Base-by-base conservation (phyloP, 37 sponge, comb jelly and placozoan genomes). In the Mnemiopsis leidyi region DNA sequence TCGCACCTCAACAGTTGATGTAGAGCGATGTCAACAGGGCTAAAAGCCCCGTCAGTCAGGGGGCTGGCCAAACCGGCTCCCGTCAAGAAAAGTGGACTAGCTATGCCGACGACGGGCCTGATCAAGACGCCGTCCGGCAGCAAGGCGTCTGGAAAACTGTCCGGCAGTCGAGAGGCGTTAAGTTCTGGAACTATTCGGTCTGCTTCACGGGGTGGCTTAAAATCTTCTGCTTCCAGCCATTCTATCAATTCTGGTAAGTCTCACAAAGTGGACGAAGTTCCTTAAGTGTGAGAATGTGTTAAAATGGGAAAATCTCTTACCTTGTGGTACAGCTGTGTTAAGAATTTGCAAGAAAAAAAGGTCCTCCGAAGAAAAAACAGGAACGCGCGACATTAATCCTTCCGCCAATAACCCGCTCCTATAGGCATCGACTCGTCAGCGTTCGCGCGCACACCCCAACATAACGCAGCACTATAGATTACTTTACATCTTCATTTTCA, bases 31-130 rank as follows among this genome's bases (percentile, higher is more conserved):
- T 40, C 90, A 7, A 38, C 90, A 37, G 90, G 90, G 36, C 61
- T 85, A 23, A 85, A 85, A 37, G 90, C 90, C 38, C 90, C 90
- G 23, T n/a, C 35, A 3, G 36, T 28, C 61, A 35, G 90, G 36
- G 90, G 90, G n/a, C 61, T 85, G 90, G 90, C 90, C 61, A 28
- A 61, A 28, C 90, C 90, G 23, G 90, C 79, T 26, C 79, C 79
- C 79, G 32, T 77, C 35, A 77, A 77, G 79, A 77, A 77, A 34
- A 31, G 32, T 32, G 79, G 79, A 32, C 79, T 77, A 20, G 32
- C 32, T 13, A 77, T 16, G 32, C 79, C 79, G 18, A 26, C 79
- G 7, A 77, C 79, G 0, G 35, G n/a, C 61, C 61, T 85, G 1
- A 40, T 28, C 90, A 85, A 85, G 35, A 85, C 90, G 39, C 61